Conservation (phyloP, 2,797 vertebrate genomes). For the Ctenosaura bakeri region DNA sequence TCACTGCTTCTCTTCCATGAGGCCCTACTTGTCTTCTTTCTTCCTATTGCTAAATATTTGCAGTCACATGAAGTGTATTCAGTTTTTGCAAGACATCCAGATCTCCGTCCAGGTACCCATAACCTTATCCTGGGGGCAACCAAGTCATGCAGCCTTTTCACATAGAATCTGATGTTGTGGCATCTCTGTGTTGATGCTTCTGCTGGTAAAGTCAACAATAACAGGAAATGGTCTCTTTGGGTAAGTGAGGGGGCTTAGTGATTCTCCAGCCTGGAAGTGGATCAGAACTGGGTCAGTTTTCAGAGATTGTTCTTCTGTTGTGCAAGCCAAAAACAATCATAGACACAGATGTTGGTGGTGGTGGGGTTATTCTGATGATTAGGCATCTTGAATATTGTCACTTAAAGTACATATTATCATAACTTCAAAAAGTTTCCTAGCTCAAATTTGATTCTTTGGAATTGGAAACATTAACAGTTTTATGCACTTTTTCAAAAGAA, state of each 20-base stretch:
- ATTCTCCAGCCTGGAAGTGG: background rate
- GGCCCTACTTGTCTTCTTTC: background rate
- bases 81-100: background rate
- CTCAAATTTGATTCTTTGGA: background rate
- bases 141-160: background rate
- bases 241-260: background rate
- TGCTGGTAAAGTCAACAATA: background rate
- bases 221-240: too few species aligned
- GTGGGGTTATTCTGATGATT: background rate
- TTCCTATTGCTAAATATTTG: background rate
- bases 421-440: background rate
- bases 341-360: background rate
- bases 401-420: background rate
- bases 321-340: background rate
- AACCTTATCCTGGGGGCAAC: too few species aligned
- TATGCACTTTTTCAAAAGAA: background rate
- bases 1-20: background rate
- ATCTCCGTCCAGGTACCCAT: background rate
- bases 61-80: background rate
- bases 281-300: background rate
- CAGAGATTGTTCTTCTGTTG: background rate
- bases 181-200: background rate
- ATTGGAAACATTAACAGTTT: background rate
- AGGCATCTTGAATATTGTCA: background rate
- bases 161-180: background rate